Base-by-base conservation (phyloP, 2,113 vertebrate genomes). In the Corynorhinus townsendii region DNA sequence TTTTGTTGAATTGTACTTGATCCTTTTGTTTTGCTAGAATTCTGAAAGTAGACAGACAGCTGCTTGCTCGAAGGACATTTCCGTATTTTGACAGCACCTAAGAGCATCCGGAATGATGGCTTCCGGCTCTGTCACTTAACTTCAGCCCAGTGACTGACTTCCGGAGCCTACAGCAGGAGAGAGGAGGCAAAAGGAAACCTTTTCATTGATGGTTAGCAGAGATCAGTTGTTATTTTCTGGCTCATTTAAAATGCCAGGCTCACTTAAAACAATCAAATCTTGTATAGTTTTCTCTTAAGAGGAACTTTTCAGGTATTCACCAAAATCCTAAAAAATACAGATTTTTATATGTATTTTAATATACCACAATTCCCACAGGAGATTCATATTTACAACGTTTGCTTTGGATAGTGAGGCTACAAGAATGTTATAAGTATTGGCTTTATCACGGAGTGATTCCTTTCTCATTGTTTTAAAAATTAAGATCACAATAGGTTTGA, bases 141-240 rank as follows among this genome's bases (percentile, higher is more conserved):
- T 94, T 89, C 87, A 71, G 72, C 52, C 12, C 17, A 8, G 5
- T 4, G 77, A 38, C 86, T 33, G 56, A 94, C 87, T 95, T 94
- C 93, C 3, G 8, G 86, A 96, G 86, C 95, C 86, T 54, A 91
- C 83, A 80, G 71, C 79, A 38, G 54, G 66, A 87, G 45, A 45
- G 22, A 94, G 80, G 72, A 68, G 35, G 71, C 54, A 75, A 75
- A n/a, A 86, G 72, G n/a, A 90, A 91, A 43, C n/a, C 45, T 86
- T 95, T 93, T 93, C 93, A 96, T 96, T 89, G 94, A 96, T 85
- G 68, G 95, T 59, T 64, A 83, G 38, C 22, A 81, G 33, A 89
- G 20, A 86, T 86, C 43, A 45, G 81, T 85, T 84, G 47, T 28
- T 16, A 12, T 73, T 68, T 47, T 17, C 11, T 47, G 38, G 22